Percentiles rank a stretch among this genome's conserved stretches.
Evolutionary conservation across 2,797 vertebrate genomes (phyloP).

Genomic region (Denticeps clupeoides): DNA sequence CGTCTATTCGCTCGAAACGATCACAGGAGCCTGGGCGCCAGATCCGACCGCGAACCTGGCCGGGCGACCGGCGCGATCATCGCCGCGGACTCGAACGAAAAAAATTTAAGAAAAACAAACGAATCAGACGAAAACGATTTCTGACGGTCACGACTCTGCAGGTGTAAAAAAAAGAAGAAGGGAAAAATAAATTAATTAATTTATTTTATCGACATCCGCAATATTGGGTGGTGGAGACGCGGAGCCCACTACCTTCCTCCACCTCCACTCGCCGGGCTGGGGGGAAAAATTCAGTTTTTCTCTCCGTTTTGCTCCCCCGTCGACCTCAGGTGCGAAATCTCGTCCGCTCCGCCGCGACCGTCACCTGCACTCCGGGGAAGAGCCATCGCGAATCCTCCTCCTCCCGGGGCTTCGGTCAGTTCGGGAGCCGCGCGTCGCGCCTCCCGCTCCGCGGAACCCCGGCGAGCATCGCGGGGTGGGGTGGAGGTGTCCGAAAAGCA

Average conservation of each 20-base stretch:
- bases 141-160: too few relatives aligned
- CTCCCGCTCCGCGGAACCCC: constrained; percentile 35
- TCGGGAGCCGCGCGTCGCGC: constrained; percentile 47
- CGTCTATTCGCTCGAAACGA: not conserved
- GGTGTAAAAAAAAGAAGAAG: constrained; percentile 20
- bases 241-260: constrained; percentile 43
- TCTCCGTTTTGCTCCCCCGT: constrained; percentile 28
- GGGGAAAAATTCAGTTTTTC: constrained; percentile 35
- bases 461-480: constrained; percentile 46
- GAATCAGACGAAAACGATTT: too few relatives aligned
- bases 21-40: not conserved
- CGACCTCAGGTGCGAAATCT: constrained; percentile 28
- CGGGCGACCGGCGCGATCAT: too few relatives aligned
- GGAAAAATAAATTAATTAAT: constrained; percentile 55
- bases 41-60: too few relatives aligned
- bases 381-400: too few relatives aligned
- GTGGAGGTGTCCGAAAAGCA: too few relatives aligned
- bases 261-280: too few relatives aligned
- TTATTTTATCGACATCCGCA: constrained; percentile 65
- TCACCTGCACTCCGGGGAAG: constrained; percentile 53
- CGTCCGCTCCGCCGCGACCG: constrained; percentile 42
- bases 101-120: not conserved
- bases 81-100: not conserved
- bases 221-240: constrained; percentile 57
- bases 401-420: constrained; percentile 31